These are phyloP conservation scores for Ganaspis sp. DNA, from an alignment of 1,140 invertebrate species.

Conservation along the genomic window DNA sequence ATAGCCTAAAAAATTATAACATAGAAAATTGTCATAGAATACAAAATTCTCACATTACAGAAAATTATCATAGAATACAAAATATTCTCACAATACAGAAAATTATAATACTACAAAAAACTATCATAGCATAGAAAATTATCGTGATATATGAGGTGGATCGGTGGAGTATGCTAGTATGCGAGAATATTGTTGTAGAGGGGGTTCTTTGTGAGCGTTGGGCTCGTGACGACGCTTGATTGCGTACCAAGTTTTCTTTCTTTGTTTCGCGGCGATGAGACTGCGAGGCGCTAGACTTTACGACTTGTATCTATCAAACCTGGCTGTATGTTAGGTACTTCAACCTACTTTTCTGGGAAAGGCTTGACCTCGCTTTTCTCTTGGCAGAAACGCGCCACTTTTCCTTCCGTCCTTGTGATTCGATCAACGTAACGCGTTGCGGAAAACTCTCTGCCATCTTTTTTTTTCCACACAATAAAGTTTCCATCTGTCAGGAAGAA, in stretches of 20 bases:
- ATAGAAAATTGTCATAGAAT: too few relatives aligned
- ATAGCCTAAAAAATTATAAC: too few relatives aligned
- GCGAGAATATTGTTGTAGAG: background rate
- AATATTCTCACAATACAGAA: too few relatives aligned
- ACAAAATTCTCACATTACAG: too few relatives aligned
- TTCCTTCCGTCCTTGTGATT: constrained; percentile 58
- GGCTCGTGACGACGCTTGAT: constrained; percentile 1
- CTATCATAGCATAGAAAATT: background rate
- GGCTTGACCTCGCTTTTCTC: constrained; percentile 71
- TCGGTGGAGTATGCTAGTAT: background rate
- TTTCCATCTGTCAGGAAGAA: constrained; percentile 2
- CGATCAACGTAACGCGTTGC: constrained; percentile 47
- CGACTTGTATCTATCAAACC: constrained; percentile 21
- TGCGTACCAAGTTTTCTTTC: constrained; percentile 26
- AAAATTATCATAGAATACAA: too few relatives aligned
- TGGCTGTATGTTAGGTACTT: constrained; percentile 40
- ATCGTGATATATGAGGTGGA: background rate
- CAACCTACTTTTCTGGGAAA: constrained; percentile 71
- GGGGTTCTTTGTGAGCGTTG: background rate
- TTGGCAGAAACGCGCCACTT: constrained; percentile 67
- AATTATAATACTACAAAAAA: too few relatives aligned
- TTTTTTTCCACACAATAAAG: background rate
- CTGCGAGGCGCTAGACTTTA: constrained; percentile 26
- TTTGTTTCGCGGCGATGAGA: constrained; percentile 26
- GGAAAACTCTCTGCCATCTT: constrained; percentile 43